A percentile compares a stretch with the other conserved stretches of the same genome.
phyloP scores from a whole-genome alignment of 2,888 invertebrate species.

The Liopterus haemorrhoidalis region DNA sequence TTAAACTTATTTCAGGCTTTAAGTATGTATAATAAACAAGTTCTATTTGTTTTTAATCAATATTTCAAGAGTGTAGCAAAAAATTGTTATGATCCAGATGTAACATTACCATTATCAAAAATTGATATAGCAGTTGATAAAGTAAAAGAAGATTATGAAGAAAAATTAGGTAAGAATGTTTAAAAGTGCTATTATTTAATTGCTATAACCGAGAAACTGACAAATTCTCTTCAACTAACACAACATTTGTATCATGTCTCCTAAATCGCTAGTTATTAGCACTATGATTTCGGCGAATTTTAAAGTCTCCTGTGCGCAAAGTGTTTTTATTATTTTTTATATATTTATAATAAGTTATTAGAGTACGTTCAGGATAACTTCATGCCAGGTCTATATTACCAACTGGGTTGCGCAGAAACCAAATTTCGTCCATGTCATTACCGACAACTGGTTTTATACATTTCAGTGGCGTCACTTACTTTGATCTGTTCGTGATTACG shows the following conservation, averaged over 20 bases:
- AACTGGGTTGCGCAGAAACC: too few relatives aligned
- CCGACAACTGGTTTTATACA: too few relatives aligned
- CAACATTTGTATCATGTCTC: not conserved
- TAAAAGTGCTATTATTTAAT: not conserved
- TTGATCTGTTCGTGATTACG: too few relatives aligned
- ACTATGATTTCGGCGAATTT: too few relatives aligned
- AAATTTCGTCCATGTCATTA: too few relatives aligned
- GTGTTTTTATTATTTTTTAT: too few relatives aligned
- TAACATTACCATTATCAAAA: conserved; percentile 13
- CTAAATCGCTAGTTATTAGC: not conserved
- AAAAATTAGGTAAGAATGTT: too few relatives aligned
- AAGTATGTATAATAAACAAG: conserved; percentile 24
- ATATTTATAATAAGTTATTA: too few relatives aligned
- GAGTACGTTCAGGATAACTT: too few relatives aligned
- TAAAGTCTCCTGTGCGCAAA: too few relatives aligned
- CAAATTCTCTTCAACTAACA: not conserved
- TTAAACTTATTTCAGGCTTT: conserved; percentile 17
- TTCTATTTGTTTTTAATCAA: conserved; percentile 24
- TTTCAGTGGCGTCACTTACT: too few relatives aligned
- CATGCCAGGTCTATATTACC: too few relatives aligned
- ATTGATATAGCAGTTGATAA: conserved; percentile 5
- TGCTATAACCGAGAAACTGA: not conserved
- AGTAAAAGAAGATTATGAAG: not conserved
- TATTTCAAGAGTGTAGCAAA: conserved; percentile 25
- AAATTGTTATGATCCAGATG: conserved; percentile 13